A percentile compares a stretch with the other conserved stretches of the same genome.
Evolutionary conservation across 2,888 invertebrate genomes (phyloP).

Genomic region (Erynnis tages): DNA sequence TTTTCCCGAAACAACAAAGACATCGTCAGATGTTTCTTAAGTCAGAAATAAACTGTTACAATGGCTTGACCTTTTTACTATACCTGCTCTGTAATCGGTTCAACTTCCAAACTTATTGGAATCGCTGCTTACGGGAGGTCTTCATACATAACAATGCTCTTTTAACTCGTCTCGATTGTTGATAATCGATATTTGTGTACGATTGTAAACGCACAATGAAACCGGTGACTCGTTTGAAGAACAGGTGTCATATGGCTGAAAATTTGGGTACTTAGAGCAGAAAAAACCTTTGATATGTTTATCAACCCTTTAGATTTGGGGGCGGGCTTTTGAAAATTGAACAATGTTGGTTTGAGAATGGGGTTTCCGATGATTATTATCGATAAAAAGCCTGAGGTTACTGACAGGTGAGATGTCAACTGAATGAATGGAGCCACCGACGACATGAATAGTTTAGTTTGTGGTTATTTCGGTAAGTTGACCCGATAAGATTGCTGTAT

Average conservation of each 20-base stretch:
- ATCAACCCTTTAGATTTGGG: constrained; percentile 71
- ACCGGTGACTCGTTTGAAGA: constrained; percentile 62
- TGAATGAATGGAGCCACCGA: constrained; percentile 56
- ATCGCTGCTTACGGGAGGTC: constrained; percentile 58
- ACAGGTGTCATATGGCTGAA: constrained; percentile 65
- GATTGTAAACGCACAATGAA: constrained; percentile 66
- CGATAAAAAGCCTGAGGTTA: constrained; percentile 68
- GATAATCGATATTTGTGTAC: constrained; percentile 70
- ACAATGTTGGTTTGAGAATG: constrained; percentile 71
- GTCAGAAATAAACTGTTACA: constrained; percentile 16
- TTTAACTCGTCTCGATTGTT: constrained; percentile 58
- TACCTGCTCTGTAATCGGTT: constrained; percentile 3
- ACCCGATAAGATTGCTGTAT: constrained; percentile 59
- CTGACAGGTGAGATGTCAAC: constrained; percentile 79
- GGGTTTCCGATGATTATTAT: constrained; percentile 68
- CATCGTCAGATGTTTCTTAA: not conserved
- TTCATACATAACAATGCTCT: constrained; percentile 53
- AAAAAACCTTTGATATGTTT: constrained; percentile 76
- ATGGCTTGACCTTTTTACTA: constrained; percentile 18
- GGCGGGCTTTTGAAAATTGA: constrained; percentile 60
- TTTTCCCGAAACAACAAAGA: constrained; percentile 11
- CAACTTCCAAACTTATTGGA: constrained; percentile 12
- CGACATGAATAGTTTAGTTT: constrained; percentile 45
- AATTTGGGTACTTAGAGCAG: constrained; percentile 42
- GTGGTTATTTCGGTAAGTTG: constrained; percentile 52